Evolutionary conservation across 2,113 vertebrate species (phyloP).

Genomic region (Neopipo cinnamomea): DNA sequence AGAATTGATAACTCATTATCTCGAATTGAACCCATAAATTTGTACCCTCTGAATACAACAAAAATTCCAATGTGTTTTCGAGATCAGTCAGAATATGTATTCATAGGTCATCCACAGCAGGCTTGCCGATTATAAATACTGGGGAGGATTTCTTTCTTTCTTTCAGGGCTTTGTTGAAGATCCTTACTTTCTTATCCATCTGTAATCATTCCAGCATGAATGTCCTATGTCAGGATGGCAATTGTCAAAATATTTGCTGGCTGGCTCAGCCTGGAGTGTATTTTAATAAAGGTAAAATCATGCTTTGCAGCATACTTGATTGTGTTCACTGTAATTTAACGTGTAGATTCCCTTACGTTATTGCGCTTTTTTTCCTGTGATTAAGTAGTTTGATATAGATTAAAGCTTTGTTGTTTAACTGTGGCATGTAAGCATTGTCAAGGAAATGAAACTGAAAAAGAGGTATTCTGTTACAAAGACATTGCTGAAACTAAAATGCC

Average conservation of each 20-base stretch:
- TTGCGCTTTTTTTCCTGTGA: neutral
- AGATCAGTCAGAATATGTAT: neutral
- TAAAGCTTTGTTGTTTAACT: constrained; percentile 28
- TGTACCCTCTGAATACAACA: neutral
- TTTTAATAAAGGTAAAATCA: neutral
- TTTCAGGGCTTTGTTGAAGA: neutral
- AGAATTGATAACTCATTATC: neutral
- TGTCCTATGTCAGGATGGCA: neutral
- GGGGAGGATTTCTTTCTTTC: neutral
- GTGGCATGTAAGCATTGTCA: neutral
- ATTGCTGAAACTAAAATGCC: neutral
- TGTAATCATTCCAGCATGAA: neutral
- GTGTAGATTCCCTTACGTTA: neutral
- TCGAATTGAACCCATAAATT: neutral
- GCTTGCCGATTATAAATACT: neutral
- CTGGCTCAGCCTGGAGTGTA: neutral
- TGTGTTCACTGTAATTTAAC: neutral
- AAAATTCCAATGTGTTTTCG: neutral
- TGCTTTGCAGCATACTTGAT: neutral
- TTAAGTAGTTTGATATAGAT: constrained; percentile 6
- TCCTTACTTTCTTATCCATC: neutral
- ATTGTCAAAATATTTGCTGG: neutral
- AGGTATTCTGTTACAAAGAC: neutral
- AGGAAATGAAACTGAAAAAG: neutral
- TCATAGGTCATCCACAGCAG: neutral